Evolutionary conservation across 35 echinoderm and acorn worm species (phyloP).

Genomic region (Ophiothrix spiculata): DNA sequence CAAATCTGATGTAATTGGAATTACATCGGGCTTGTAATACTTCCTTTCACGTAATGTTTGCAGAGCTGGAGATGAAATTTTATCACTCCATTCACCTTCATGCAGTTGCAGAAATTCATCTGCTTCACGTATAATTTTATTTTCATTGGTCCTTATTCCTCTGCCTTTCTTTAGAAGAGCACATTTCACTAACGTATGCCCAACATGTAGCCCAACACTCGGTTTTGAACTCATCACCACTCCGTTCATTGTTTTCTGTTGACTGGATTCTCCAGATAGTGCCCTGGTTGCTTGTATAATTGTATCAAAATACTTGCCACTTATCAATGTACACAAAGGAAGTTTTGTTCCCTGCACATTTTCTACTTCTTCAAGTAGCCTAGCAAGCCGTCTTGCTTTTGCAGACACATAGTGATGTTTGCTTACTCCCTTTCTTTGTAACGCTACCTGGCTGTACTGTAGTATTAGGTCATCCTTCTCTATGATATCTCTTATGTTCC

Average conservation of each 20-base stretch:
- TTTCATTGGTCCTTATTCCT: conserved; percentile 24
- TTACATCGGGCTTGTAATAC: conserved; percentile 1
- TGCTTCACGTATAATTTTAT: conserved; percentile 19
- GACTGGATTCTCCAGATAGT: background rate
- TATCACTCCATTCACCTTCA: conserved; percentile 16
- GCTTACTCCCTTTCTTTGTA: too few species aligned
- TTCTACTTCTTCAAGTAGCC: background rate
- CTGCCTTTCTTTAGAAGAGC: conserved; percentile 27
- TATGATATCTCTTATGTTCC: too few species aligned
- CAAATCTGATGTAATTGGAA: conserved; percentile 34
- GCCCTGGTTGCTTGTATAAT: conserved; percentile 14
- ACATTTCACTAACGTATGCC: conserved; percentile 31
- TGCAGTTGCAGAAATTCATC: conserved; percentile 12
- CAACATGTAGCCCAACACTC: conserved; percentile 20
- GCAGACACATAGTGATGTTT: too few species aligned
- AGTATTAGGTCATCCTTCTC: too few species aligned
- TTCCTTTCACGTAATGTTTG: conserved; percentile 3
- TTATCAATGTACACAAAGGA: background rate
- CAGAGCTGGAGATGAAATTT: conserved; percentile 21
- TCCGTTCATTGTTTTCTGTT: conserved; percentile 19
- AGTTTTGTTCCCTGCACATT: background rate
- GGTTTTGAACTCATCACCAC: conserved; percentile 10
- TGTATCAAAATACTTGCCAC: conserved; percentile 25
- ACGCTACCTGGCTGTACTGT: too few species aligned
- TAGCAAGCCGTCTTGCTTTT: background rate